Evolutionary conservation across 2,797 vertebrate genomes (phyloP), one percentile per base, ranked within the genome.

Genomic region (Danio choprae): DNA sequence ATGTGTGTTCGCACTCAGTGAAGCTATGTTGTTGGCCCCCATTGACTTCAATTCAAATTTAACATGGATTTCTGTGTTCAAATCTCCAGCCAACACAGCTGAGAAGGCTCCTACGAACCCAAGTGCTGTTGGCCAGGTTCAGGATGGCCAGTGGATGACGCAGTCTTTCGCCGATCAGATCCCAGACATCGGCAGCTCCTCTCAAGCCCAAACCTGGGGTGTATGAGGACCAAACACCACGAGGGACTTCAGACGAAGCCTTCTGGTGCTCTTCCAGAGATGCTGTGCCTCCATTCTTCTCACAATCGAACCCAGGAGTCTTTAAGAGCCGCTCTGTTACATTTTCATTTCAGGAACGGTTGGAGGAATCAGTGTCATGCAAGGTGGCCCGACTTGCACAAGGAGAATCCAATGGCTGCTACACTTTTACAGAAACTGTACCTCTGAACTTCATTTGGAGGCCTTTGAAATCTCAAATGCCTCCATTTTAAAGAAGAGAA

Each of bases 71-170:
- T 48, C 29, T 62, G 59, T 50, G 40, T 46, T 50, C 0, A 40
- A 15, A 60, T 20, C 70, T 59, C 40, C 55, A 73, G 70, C 41
- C 43, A 58, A 20, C n/a, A 84, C 86, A 56, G 81, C 80, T 18
- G 90, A 89, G 83, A 91, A 88, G 44, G 84, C 88, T 7, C 85
- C 88, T 43, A 77, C 87, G 4, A 87, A 81, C 20, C 29, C 81
- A 1, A 38, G 82, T 0, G 59, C 92, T 15, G 93, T 91, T 0
- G 80, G 90, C 0, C 92, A 93, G 22, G 85, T 95, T 79, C 92
- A 94, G 2, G 95, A 96, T 0, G 95, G 95, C 81, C 95, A 96
- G 67, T 98, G 97, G 97, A 94, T 96, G 94, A 90, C 89, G 0
- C 94, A 95, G 77, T 91, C 95, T 0, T 96, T 96, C 41, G 88